Conservation (phyloP, 2,888 invertebrate species). For the Cephus pygmeus region DNA sequence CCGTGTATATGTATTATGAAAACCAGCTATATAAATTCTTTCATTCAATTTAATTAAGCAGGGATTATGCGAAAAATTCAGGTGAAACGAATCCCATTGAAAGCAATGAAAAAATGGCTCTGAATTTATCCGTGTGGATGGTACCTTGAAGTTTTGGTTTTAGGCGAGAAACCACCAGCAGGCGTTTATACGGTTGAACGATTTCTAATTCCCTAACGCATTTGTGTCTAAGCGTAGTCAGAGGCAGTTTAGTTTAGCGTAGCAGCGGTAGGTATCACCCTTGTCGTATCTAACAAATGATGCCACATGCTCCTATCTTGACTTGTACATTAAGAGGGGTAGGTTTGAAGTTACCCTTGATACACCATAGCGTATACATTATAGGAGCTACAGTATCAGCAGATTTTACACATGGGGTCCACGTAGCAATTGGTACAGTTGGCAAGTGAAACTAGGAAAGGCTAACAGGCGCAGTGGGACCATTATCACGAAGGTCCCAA, state of each 20-base stretch:
- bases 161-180: not conserved
- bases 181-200: constrained; percentile 37
- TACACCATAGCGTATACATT: constrained; percentile 5
- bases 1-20: not conserved
- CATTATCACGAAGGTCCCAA: constrained; percentile 52
- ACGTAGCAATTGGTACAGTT: constrained; percentile 51
- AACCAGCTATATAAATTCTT: not conserved
- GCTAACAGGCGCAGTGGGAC: constrained; percentile 62
- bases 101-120: not conserved
- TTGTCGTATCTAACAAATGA: constrained; percentile 61
- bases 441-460: constrained; percentile 40
- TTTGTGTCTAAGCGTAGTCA: constrained; percentile 37
- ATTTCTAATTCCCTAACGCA: constrained; percentile 34
- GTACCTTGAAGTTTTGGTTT: not conserved
- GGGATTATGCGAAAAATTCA: not conserved
- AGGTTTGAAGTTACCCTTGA: constrained; percentile 6
- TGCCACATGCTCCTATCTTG: constrained; percentile 65
- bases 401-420: constrained; percentile 11
- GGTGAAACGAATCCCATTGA: not conserved
- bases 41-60: not conserved
- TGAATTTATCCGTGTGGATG: not conserved
- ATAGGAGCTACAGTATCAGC: not conserved
- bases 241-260: constrained; percentile 45
- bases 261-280: constrained; percentile 18
- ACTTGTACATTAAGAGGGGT: constrained; percentile 32